Base-by-base conservation (phyloP, 23 tunicate genomes). In the Aplidium turbinatum region DNA sequence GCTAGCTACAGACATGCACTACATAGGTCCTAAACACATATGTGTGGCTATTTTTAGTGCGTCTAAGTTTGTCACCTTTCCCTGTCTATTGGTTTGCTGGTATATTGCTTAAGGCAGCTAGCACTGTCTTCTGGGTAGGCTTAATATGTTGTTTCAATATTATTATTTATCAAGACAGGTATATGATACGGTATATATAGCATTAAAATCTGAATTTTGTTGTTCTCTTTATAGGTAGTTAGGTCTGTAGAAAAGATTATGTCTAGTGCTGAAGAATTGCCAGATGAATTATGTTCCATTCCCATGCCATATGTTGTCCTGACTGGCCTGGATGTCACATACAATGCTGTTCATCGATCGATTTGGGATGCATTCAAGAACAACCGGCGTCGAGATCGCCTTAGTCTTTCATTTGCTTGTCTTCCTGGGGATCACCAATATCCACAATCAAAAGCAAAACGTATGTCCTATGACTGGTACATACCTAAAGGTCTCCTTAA, bases 341-440 rank as follows among this genome's bases (percentile, higher is more conserved):
- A 83, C 77, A 90, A 90, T 78, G 97, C 97, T 46, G 73, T 90
- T 26, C 97, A 90, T 48, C 62, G 78, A 68, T 83, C 90, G 2
- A 83, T 90, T 27, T 90, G 97, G 97, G 97, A 90, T 78, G 97
- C 90, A 3, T 90, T 90, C 67, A 74, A 78, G 56, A 90, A 90
- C 53, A 90, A 90, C 63, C 77, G 97, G 33, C 74, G 89, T 25
- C 21, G 35, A 26, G 86, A 83, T 38, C 57, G 97, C 31, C 57
- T 90, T 46, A 81, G 76, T 31, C 33, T 90, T 22, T 57, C 77
- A 0, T 82, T 90, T 56, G 72, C 84, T 21, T 90, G 89, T 57
- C 75, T 90, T 0, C 85, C 82, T 31, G 97, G 97, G 25, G 97
- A 90, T 68, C 97, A 90, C 57, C 64, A 78, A 4, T 90, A 77